Evolutionary conservation across 2,113 vertebrate species (phyloP).

Genomic region (Isurus oxyrinchus): DNA sequence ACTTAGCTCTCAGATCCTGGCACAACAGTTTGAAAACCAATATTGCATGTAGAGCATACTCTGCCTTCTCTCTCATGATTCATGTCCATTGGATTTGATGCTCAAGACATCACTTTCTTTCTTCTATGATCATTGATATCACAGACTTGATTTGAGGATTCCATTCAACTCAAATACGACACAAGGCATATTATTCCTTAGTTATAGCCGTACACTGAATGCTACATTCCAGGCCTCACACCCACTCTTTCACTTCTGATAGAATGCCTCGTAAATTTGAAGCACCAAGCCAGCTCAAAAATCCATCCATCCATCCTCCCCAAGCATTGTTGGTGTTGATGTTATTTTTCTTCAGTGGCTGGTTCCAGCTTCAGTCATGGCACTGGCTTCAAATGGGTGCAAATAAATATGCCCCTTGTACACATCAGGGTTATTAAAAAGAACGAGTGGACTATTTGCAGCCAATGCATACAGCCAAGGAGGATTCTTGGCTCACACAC

Average conservation of each 20-base stretch:
- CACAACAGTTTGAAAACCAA: not conserved
- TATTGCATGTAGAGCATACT: not conserved
- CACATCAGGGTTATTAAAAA: not conserved
- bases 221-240: not conserved
- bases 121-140: not conserved
- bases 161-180: not conserved
- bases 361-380: not conserved
- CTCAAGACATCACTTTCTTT: not conserved
- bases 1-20: not conserved
- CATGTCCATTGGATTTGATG: not conserved
- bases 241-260: not conserved
- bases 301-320: not conserved
- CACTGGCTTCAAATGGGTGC: not conserved
- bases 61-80: not conserved
- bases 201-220: not conserved
- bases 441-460: not conserved
- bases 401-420: not conserved
- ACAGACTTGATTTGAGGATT: not conserved
- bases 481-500: not conserved
- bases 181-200: too few relatives aligned
- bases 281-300: not conserved
- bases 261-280: not conserved
- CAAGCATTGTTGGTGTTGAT: not conserved
- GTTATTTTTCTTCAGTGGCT: not conserved
- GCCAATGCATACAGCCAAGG: not conserved